Evolutionary conservation across 37 sponge, comb jelly and placozoan genomes (phyloP), one percentile per base, ranked within the genome.

Genomic region (Dysidea cf. avara): DNA sequence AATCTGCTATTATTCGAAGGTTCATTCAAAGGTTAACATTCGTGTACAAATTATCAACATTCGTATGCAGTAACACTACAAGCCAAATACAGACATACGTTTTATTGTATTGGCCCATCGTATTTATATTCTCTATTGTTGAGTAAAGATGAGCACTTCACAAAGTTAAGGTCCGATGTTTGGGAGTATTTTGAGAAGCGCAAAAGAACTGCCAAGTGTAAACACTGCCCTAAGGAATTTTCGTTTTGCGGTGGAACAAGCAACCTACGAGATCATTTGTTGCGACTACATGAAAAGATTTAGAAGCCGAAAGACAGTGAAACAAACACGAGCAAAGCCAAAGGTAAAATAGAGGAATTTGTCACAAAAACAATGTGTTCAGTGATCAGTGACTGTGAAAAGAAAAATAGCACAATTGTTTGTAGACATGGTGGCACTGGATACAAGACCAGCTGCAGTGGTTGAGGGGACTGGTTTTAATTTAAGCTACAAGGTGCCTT

Each of bases 171-270:
- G 9, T 5, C 46, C 9, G 46, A 46, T 40, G 68, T 67, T 16
- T 67, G 68, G 68, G 68, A 67, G 6, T 12, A 46, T 67, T 67
- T 67, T 5, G 48, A 67, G 68, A 67, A 67, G 68, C n/a, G 36
- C 7, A 26, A 20, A 3, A 67, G 38, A 20, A 67, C 39, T 3
- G 68, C 47, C 4, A 46, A 43, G 28, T 67, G 50, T 16, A 67
- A 25, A 24, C 25, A 20, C 49, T 67, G 68, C 12, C 9, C 4
- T 13, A 67, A 30, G 25, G 68, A 28, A 12, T 34, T 67, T 4
- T 24, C 68, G 25, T 67, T 28, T 39, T 49, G 47, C 16, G 68
- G 68, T 34, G 68, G 68, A 5, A 67, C 68, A 36, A 39, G 47
- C 9, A 40, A 56, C 29, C 25, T 67, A 47, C 46, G 28, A 28